A percentile compares a stretch with the other conserved stretches of the same genome.
Conservation (phyloP, 2,797 vertebrate species). For the Pempheris klunzingeri region DNA sequence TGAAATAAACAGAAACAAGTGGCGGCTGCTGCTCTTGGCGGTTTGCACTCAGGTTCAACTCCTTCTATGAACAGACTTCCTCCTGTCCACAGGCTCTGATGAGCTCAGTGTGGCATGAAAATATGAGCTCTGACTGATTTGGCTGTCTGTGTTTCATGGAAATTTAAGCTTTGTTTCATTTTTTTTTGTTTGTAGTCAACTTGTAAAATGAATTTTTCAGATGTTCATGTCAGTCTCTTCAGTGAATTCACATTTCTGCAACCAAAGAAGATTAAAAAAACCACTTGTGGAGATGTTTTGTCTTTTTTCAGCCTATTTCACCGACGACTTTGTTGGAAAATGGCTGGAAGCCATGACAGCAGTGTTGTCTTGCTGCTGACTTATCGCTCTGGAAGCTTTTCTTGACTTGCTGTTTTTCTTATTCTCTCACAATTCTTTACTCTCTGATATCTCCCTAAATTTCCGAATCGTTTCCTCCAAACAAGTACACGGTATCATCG, state of each 20-base stretch:
- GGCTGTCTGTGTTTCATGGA: not conserved
- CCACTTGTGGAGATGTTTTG: not conserved
- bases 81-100: not conserved
- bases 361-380: not conserved
- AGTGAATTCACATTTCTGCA: not conserved
- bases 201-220: not conserved
- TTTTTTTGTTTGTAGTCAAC: not conserved
- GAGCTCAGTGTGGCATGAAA: not conserved
- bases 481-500: not conserved
- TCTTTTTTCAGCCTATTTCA: not conserved
- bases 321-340: conserved; percentile 12
- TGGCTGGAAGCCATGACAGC: not conserved
- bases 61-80: conserved; percentile 3
- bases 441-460: conserved; percentile 29
- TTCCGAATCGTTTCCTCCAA: conserved; percentile 22
- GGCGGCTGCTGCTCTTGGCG: conserved; percentile 35
- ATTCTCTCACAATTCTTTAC: conserved; percentile 40
- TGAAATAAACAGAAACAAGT: conserved; percentile 69
- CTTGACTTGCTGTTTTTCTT: conserved; percentile 26
- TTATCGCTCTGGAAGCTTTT: conserved; percentile 19
- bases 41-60: conserved; percentile 29
- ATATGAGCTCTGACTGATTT: not conserved
- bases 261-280: not conserved
- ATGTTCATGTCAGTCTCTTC: not conserved
- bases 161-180: conserved; percentile 1